Percentiles rank a stretch among this genome's conserved stretches.
Conservation (phyloP, 2,888 invertebrate species). For the Spialia ferax region DNA sequence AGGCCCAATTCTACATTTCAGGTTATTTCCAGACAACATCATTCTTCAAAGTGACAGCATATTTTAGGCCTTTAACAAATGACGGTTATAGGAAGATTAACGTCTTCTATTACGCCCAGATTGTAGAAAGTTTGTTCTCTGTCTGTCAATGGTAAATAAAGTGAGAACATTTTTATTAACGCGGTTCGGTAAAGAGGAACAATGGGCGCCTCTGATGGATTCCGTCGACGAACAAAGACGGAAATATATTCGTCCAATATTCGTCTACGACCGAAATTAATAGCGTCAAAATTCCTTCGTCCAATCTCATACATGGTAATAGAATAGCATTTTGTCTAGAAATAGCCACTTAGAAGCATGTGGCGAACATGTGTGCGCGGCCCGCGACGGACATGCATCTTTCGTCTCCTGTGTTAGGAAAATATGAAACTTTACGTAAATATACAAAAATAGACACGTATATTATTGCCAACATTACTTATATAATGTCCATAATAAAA, state of each 20-base stretch:
- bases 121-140: slow-evolving; percentile 11
- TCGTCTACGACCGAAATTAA: slow-evolving; percentile 32
- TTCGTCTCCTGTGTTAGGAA: slow-evolving; percentile 18
- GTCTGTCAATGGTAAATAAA: slow-evolving; percentile 1
- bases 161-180: slow-evolving; percentile 6
- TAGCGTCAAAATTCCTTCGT: slow-evolving; percentile 32
- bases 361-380: slow-evolving; percentile 30
- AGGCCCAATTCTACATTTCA: background rate
- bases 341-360: slow-evolving; percentile 33
- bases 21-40: background rate
- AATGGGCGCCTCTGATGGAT: slow-evolving; percentile 25
- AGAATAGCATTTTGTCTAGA: slow-evolving; percentile 30
- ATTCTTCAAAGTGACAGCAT: background rate
- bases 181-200: slow-evolving; percentile 17
- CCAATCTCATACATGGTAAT: slow-evolving; percentile 24
- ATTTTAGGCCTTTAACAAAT: background rate
- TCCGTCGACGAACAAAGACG: slow-evolving; percentile 27
- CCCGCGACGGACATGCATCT: slow-evolving; percentile 24
- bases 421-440: background rate
- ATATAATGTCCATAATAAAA: background rate
- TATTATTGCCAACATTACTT: background rate
- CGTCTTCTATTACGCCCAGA: slow-evolving; percentile 5
- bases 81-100: background rate
- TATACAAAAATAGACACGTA: background rate
- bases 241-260: slow-evolving; percentile 31